These are phyloP conservation scores for Parapristionchus giblindavisi DNA, from an alignment of 2,888 invertebrate genomes.

Conservation along the genomic window DNA sequence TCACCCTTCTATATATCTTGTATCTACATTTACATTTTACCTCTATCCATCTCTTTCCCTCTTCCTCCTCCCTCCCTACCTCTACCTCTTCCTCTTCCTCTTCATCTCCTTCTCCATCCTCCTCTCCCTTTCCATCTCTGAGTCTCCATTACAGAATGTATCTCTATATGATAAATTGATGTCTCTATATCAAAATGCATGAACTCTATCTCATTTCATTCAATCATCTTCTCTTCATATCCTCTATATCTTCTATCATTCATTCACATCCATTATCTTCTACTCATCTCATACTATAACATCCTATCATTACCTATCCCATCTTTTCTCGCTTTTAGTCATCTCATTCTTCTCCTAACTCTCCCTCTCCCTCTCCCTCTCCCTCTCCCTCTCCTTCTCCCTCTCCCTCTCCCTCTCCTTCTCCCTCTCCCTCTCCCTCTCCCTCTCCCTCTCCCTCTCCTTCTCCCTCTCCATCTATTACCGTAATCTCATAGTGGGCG, in stretches of 20 bases:
- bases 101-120: background rate
- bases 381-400: conserved; percentile 12
- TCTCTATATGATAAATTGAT: conserved; percentile 26
- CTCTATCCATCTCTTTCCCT: too few species aligned
- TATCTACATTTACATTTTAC: too few species aligned
- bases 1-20: too few species aligned
- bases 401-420: conserved; percentile 18
- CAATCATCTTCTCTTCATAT: background rate
- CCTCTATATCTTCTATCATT: background rate
- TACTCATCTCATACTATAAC: background rate
- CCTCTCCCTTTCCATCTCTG: background rate
- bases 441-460: conserved; percentile 10
- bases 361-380: conserved; percentile 23
- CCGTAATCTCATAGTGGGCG: conserved; percentile 23
- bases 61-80: too few species aligned
- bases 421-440: conserved; percentile 10
- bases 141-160: conserved; percentile 7
- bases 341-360: background rate
- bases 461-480: conserved; percentile 13
- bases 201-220: background rate
- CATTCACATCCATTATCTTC: background rate
- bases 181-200: conserved; percentile 27
- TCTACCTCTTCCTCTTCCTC: too few species aligned
- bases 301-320: background rate
- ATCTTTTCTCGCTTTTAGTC: background rate